Evolutionary conservation across 1,140 invertebrate species (phyloP), one percentile per base, ranked within the genome.

Genomic region (Planococcus citri): DNA sequence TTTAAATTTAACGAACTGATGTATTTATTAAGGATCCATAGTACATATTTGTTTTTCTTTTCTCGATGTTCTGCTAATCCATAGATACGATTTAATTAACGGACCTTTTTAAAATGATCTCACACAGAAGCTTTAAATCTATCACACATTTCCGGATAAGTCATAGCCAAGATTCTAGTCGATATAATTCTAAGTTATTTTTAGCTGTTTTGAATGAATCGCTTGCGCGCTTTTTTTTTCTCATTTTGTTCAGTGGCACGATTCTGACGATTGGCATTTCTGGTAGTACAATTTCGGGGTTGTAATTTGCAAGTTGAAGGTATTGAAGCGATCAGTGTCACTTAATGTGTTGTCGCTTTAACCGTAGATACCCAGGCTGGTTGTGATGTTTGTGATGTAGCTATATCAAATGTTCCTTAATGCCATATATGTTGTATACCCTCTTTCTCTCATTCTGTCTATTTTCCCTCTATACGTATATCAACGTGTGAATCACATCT

Each of bases 381-480:
- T 64, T 64, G 60, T 64, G 60, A 64, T 64, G 60, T 64, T 64
- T 64, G 60, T 64, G 60, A 64, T 64, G 21, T 64, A 64, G 60
- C 60, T 64, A 64, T 64, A 64, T 64, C 60, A 22, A 64, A 64
- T 64, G 60, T 64, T 64, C 60, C 60, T 64, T 64, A 64, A 64
- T 64, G 60, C 60, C 20, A 17, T 33, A n/a, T 64, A 64, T 24
- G 60, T 64, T 64, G 25, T 51, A 64, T 64, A 64, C 25, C 25
- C 22, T 64, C 1, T 64, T n/a, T n/a, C n/a, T n/a, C n/a, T n/a
- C n/a, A n/a, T n/a, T n/a, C n/a, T n/a, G n/a, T n/a, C n/a, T n/a
- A n/a, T n/a, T n/a, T n/a, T n/a, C n/a, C n/a, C 20, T 64, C 25
- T 64, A 25, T 20, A 64, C 17, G 12, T 33, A 33, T 17, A 17